Conservation (phyloP, 2,797 vertebrate species). For the Falco cherrug region DNA sequence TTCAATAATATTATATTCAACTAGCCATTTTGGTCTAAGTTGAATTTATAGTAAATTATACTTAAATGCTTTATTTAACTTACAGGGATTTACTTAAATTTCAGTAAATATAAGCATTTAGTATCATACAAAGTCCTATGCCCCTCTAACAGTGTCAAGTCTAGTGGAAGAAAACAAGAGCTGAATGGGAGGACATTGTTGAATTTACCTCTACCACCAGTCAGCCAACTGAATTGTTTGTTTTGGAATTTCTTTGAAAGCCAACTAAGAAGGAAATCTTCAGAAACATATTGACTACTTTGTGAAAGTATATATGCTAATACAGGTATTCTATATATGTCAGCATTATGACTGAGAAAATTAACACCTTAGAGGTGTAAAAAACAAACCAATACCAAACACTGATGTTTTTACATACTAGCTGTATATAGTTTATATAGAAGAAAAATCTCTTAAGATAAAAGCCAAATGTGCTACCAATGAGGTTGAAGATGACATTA, state of each 20-base stretch:
- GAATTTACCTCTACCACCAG: not conserved
- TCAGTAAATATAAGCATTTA: not conserved
- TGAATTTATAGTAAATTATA: not conserved
- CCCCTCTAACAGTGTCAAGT: not conserved
- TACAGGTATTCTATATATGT: not conserved
- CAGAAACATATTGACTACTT: not conserved
- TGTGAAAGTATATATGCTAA: not conserved
- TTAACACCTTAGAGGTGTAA: not conserved
- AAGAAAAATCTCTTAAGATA: not conserved
- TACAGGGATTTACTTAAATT: not conserved
- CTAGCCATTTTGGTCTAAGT: not conserved
- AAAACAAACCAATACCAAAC: not conserved
- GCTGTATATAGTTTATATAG: not conserved
- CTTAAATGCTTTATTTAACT: not conserved
- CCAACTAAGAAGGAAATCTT: not conserved
- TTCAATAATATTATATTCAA: not conserved
- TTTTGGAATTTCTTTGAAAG: not conserved
- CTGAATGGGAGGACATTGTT: not conserved
- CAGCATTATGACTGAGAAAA: not conserved
- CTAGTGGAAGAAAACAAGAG: not conserved
- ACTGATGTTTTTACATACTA: not conserved
- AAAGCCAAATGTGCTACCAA: not conserved
- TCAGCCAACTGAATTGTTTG: not conserved
- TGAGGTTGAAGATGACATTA: not conserved
- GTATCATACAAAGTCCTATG: not conserved